A percentile compares a stretch with the other conserved stretches of the same genome.
Conservation (phyloP, 2,113 vertebrate species). For the Malurus alboscapulatus region DNA sequence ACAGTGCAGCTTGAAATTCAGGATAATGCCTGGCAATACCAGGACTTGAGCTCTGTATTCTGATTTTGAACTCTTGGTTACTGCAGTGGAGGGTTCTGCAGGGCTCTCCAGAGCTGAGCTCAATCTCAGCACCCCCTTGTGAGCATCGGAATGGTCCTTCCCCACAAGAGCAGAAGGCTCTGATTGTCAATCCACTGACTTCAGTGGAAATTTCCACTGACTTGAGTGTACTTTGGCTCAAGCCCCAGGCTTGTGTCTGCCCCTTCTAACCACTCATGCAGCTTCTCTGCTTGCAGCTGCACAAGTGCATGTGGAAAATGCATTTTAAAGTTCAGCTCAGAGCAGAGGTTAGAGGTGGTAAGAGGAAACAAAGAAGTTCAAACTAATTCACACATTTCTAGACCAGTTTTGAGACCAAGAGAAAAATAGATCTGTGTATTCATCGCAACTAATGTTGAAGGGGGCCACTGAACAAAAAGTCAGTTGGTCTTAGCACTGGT, state of each 20-base stretch:
- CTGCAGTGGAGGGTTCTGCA: background rate
- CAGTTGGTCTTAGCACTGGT: background rate
- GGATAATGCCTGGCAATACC: background rate
- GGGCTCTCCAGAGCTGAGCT: background rate
- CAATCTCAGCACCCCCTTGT: background rate
- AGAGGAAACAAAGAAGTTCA: background rate
- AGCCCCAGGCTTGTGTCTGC: background rate
- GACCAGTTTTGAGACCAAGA: background rate
- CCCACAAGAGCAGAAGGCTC: background rate
- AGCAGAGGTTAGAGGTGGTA: background rate
- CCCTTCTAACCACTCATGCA: background rate
- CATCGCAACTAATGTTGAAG: background rate
- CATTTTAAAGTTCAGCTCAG: background rate
- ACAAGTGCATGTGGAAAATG: background rate
- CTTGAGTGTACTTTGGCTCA: background rate
- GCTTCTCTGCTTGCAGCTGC: background rate
- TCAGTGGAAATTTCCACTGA: conserved; percentile 50
- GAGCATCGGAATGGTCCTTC: background rate
- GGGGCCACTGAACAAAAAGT: background rate
- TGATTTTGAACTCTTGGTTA: background rate
- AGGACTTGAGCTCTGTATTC: background rate
- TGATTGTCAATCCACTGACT: background rate
- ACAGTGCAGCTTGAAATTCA: background rate
- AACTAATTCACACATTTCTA: background rate
- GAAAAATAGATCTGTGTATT: background rate